Base-by-base conservation (phyloP, 2,113 vertebrate species). In the Laterallus jamaicensis region DNA sequence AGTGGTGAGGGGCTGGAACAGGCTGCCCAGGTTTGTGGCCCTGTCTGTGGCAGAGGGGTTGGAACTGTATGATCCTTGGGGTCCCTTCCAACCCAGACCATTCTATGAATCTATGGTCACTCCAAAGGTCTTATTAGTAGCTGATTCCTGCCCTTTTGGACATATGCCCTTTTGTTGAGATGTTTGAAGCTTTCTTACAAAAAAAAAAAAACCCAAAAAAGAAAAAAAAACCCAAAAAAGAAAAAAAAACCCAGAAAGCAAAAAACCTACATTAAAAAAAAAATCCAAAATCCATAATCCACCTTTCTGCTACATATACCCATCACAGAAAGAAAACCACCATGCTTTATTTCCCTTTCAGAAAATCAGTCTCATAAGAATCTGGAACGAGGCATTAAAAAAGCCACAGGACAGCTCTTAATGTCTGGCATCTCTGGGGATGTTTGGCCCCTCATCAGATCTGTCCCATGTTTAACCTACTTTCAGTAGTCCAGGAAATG, bases 131-230 rank as follows among this genome's bases (percentile, higher is more conserved):
- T 47, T n/a, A 9, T 3, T 13, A 26, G 39, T 17, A 73, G 16
- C 11, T 32, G 9, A 6, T 63, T 87, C 3, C 18, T 37, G 15
- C 49, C 20, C 12, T 54, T 76, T 37, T 24, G 58, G 28, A 73
- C 44, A 28, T 5, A 37, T 0, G 3, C 15, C 1, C 3, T 76
- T 56, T 64, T 63, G 8, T 20, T 35, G 35, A 75, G 56, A 11
- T 4, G 0, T 26, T 37, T 21, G 31, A 71, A 74, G 13, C 20
- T 66, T 49, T 40, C 37, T 32, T 40, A 20, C 62, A 63, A 5
- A 15, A 6, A 22, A n/a, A n/a, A n/a, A 15, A 29, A 3, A 52
- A 52, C 50, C 49, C 49, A 5, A 44, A 42, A 39, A 39, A 39
- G 11, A 10, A 7, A 9, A 5, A 15, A 29, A 3, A 52, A 52